These are phyloP conservation scores for Tinamus guttatus DNA, from an alignment of 2,113 vertebrate genomes.

Conservation along the genomic window DNA sequence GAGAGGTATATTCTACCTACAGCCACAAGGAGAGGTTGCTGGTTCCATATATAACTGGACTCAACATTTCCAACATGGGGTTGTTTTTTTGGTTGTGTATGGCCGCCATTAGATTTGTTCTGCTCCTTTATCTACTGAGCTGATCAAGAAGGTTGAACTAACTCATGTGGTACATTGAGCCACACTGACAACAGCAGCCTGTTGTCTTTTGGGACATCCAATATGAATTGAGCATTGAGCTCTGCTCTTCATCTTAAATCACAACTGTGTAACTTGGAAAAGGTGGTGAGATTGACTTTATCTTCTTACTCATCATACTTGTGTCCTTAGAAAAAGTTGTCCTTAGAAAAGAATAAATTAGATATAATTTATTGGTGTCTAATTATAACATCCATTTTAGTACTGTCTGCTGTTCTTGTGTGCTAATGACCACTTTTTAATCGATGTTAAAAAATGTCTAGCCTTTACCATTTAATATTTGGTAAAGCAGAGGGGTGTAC, in stretches of 20 bases:
- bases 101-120: neutral
- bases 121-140: neutral
- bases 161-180: neutral
- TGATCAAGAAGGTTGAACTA: neutral
- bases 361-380: neutral
- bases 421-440: fast-evolving
- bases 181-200: neutral
- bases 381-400: neutral
- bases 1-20: neutral
- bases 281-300: neutral
- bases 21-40: neutral
- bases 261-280: neutral
- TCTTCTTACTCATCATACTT: neutral
- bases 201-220: neutral
- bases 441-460: neutral
- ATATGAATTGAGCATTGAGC: neutral
- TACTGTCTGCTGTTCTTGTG: neutral
- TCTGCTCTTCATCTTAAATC: neutral
- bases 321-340: neutral
- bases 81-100: fast-evolving
- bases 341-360: neutral
- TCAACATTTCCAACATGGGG: neutral
- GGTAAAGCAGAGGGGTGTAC: neutral
- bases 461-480: neutral
- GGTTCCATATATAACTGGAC: neutral